Evolutionary conservation across 2,888 invertebrate species (phyloP), one percentile per base, ranked within the genome.

Genomic region (Microplitis deprimator): DNA sequence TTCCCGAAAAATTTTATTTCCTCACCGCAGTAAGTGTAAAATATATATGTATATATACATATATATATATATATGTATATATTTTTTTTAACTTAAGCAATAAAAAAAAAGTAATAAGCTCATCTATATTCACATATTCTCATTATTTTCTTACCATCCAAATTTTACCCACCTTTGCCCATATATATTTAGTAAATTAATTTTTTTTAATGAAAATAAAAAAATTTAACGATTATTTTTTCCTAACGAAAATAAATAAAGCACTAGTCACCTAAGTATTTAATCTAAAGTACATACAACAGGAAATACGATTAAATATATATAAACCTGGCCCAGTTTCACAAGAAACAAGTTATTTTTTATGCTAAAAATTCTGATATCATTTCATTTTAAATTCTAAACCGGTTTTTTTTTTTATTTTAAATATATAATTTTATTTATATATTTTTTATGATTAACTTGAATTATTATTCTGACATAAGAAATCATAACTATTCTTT

Each of bases 311-410:
- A 50, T 50, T 13, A 50, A 50, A 50, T 50, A 50, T 13, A 41
- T 41, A 50, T 50, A 50, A 50, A 50, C 50, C 50, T 50, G 50
- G 50, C 50, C 50, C 50, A 50, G 50, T 50, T 50, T 50, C 50
- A 50, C 50, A 50, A 50, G 50, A 50, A 13, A 50, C 50, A 50
- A 50, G 50, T 50, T 50, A 50, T 50, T 50, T 50, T 50, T 50
- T 50, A 50, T 50, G 50, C 50, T 50, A 50, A 50, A 50, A 50
- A 13, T 50, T 50, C 50, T 50, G 50, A 50, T 50, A 50, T 13
- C 50, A 13, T 50, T 50, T 50, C 50, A 50, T 13, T 50, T 50
- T 50, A 50, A 13, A 50, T 50, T 50, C 50, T 13, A 13, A 50
- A 50, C 50, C 50, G 50, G 50, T 50, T 50, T 50, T 50, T 50